Evolutionary conservation across 2,797 vertebrate genomes (phyloP).

Genomic region (Amniataba percoides): DNA sequence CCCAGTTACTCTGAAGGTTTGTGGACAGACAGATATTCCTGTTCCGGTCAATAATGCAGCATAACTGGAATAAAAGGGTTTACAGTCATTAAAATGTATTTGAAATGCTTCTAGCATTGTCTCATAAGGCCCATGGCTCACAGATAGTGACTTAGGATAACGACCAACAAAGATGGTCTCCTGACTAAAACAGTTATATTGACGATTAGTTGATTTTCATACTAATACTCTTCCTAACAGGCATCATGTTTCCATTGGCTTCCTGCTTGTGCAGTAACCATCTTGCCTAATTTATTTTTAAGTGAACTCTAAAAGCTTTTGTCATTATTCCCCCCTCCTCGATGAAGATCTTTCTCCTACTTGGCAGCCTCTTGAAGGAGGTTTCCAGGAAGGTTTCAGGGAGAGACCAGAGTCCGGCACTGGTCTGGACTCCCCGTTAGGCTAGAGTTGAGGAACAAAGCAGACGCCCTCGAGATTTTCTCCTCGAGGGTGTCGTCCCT

Average conservation of each 20-base stretch:
- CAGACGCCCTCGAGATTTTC: background rate
- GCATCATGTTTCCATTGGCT: conserved; percentile 37
- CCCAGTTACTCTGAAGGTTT: conserved; percentile 37
- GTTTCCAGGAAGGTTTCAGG: conserved; percentile 20
- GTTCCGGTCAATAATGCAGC: conserved; percentile 39
- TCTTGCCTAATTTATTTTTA: conserved; percentile 55
- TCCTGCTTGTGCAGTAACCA: conserved; percentile 52
- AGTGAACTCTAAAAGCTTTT: conserved; percentile 55
- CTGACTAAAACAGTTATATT: conserved; percentile 38
- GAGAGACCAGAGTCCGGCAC: conserved; percentile 45
- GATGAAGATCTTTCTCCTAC: conserved; percentile 38
- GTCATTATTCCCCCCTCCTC: conserved; percentile 22
- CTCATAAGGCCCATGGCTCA: conserved; percentile 16
- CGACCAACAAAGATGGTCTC: conserved; percentile 29
- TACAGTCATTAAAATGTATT: conserved; percentile 34
- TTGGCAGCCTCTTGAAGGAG: conserved; percentile 44
- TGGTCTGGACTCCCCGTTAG: conserved; percentile 21
- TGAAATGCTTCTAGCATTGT: conserved; percentile 20
- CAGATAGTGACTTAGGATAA: conserved; percentile 24
- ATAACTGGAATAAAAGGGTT: conserved; percentile 22
- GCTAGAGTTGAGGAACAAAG: conserved; percentile 20
- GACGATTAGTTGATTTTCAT: conserved; percentile 23
- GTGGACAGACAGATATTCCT: conserved; percentile 35
- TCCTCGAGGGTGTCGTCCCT: conserved; percentile 13
- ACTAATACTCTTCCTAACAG: conserved; percentile 33